phyloP scores from a whole-genome alignment of 2,113 vertebrate genomes.

The Myotis davidii region DNA sequence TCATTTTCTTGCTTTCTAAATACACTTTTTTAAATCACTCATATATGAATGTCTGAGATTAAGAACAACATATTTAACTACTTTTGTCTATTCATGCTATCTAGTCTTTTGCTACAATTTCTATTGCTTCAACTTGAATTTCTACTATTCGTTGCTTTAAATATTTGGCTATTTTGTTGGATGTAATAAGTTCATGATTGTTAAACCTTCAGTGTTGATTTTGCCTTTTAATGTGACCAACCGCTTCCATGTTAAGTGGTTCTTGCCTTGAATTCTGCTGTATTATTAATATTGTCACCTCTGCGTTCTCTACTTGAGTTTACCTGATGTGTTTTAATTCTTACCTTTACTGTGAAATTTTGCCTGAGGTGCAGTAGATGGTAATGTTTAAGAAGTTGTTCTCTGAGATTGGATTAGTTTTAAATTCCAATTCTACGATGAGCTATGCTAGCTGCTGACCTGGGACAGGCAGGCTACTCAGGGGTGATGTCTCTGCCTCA shows the following conservation, averaged over 20 bases:
- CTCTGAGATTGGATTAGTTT: background rate
- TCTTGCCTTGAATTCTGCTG: conserved; percentile 47
- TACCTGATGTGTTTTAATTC: conserved; percentile 39
- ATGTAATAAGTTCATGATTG: background rate
- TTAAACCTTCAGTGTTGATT: background rate
- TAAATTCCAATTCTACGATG: background rate
- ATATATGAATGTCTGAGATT: background rate
- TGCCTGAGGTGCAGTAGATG: background rate
- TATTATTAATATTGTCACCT: background rate
- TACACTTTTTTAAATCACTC: background rate
- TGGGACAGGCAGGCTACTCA: background rate
- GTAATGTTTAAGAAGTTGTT: background rate
- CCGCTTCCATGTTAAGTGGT: background rate
- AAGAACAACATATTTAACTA: background rate
- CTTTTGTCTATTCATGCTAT: background rate
- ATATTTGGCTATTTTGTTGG: background rate
- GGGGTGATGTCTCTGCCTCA: background rate
- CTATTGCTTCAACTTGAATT: background rate
- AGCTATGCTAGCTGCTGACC: background rate
- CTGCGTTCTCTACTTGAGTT: conserved; percentile 25
- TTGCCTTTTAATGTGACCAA: background rate
- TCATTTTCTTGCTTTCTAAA: background rate
- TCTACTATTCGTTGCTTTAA: background rate
- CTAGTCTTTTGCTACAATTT: background rate
- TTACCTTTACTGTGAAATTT: conserved; percentile 10